Evolutionary conservation across 2,113 vertebrate species (phyloP).

Genomic region (Melanerpes formicivorus): DNA sequence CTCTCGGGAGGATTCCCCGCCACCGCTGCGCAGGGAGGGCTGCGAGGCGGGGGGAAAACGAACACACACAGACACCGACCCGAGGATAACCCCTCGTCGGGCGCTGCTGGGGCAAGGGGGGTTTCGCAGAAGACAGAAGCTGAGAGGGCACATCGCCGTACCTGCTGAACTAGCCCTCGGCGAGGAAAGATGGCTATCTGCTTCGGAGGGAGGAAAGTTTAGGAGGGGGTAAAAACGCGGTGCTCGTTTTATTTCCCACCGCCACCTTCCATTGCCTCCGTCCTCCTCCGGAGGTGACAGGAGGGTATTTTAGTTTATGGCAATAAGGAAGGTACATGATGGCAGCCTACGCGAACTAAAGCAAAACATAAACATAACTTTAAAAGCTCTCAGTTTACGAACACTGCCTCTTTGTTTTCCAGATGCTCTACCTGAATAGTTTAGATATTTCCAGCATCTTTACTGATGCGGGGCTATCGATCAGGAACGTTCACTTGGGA

Average conservation of each 20-base stretch:
- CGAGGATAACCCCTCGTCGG: conserved; percentile 4
- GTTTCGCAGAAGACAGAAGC: background rate
- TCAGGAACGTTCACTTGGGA: conserved; percentile 36
- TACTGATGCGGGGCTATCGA: conserved; percentile 11
- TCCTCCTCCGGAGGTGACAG: background rate
- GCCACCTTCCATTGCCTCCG: background rate
- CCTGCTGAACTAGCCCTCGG: background rate
- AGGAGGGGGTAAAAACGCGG: background rate
- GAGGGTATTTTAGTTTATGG: conserved; percentile 35
- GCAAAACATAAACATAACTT: conserved; percentile 64
- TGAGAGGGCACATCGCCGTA: background rate
- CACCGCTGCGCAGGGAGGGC: background rate
- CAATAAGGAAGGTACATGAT: background rate
- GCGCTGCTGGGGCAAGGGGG: background rate
- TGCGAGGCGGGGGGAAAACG: background rate
- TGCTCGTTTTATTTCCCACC: conserved; percentile 14
- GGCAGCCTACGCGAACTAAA: conserved; percentile 50
- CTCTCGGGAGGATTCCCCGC: conserved; percentile 44
- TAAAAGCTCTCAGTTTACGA: conserved; percentile 44
- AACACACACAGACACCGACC: background rate
- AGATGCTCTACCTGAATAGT: conserved; percentile 55
- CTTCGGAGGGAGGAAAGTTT: conserved; percentile 61
- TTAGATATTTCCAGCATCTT: conserved; percentile 53
- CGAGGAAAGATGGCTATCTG: background rate
- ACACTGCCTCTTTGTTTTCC: conserved; percentile 73